Base-by-base conservation (phyloP, 2,797 vertebrate species). In the Malurus splendens region DNA sequence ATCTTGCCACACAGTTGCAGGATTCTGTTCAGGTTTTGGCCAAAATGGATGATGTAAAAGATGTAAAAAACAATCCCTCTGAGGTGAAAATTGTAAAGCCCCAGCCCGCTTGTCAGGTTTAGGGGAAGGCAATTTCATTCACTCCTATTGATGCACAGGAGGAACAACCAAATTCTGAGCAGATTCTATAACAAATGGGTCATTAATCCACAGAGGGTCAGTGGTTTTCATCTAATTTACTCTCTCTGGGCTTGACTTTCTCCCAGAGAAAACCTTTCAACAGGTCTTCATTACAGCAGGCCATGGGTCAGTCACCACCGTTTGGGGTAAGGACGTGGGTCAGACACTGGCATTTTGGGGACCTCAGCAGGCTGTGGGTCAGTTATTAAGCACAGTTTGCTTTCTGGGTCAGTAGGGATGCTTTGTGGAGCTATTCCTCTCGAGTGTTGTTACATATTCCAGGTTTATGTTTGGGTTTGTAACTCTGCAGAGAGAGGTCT, bases 271-370 rank as follows among this genome's bases (percentile, higher is more conserved):
- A 57, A 47, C 11, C 12, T 72, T 51, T 20, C 28, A 15, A 1
- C 8, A 30, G 38, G 9, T 25, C 32, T 16, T 45, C 51, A 4
- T 45, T 45, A 9, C 7, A 6, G 4, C 11, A 28, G 39, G 14
- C 17, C 0, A 0, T 28, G 33, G 23, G n/a, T 30, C 38, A 30
- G 25, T 28, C 12, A 2, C 16, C 0, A 2, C 76, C 16, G 7
- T 50, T 59, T 50, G 67, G 44, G 27, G 33, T 33, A 33, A 33
- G 33, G 33, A 33, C 9, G 3, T 12, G 68, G 15, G 25, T 55
- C 12, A 2, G 19, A 36, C 4, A 2, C 11, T 0, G 14, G 25
- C 4, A 2, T 72, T 67, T 41, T n/a, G 17, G 5, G 54, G 6
- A 9, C 32, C 51, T 54, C 30, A 48, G 44, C 23, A 18, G 56